A percentile compares a stretch with the other conserved stretches of the same genome.
phyloP scores from a whole-genome alignment of 1,140 invertebrate genomes.

The Dryas iulia region DNA sequence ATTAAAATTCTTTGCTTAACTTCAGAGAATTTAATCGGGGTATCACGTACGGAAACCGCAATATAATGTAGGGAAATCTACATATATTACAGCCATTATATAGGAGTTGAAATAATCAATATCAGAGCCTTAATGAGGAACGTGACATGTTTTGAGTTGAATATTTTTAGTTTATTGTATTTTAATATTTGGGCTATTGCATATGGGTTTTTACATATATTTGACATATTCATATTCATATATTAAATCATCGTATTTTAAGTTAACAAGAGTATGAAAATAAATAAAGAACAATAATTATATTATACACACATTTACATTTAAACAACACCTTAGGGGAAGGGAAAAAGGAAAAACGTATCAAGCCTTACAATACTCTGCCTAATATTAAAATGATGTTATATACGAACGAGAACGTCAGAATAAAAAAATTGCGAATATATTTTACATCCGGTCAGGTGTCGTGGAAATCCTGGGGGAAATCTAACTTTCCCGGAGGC shows the following conservation, averaged over 20 bases:
- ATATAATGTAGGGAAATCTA: conserved; percentile 28
- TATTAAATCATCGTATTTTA: too few relatives aligned
- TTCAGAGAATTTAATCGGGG: conserved; percentile 49
- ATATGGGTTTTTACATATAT: too few relatives aligned
- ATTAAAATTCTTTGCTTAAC: conserved; percentile 65
- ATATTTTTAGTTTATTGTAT: too few relatives aligned
- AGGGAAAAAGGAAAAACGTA: background rate
- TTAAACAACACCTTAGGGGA: background rate
- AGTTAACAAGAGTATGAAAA: too few relatives aligned
- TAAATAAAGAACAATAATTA: too few relatives aligned
- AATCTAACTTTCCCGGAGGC: conserved; percentile 79
- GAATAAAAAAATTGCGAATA: conserved; percentile 66
- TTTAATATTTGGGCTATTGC: too few relatives aligned
- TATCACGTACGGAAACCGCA: conserved; percentile 43
- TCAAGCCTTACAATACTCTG: conserved; percentile 4
- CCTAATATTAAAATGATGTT: conserved; percentile 28
- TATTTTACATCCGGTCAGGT: conserved; percentile 79
- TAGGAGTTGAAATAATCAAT: background rate
- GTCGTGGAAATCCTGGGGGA: conserved; percentile 75
- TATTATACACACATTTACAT: background rate
- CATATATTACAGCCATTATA: background rate
- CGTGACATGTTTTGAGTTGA: too few relatives aligned
- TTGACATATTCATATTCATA: too few relatives aligned
- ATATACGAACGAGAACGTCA: conserved; percentile 19
- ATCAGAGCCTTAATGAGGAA: background rate